Evolutionary conservation across 1,140 invertebrate species (phyloP), one percentile per base, ranked within the genome.

Genomic region (Kradibia gibbosae): DNA sequence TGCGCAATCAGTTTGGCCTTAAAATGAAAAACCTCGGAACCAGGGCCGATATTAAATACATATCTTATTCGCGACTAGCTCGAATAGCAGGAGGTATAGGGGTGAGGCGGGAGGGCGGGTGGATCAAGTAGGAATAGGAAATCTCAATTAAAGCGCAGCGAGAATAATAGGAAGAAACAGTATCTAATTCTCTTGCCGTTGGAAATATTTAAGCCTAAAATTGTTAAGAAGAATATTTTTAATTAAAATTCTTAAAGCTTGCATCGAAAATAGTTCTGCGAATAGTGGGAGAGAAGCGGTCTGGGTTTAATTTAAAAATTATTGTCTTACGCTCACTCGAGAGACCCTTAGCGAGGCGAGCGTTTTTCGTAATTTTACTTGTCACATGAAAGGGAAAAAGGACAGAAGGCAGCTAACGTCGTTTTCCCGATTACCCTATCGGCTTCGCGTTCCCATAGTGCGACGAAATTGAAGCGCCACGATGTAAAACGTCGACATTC

Each of bases 401-500:
- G 31, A 67, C 0, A 11, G 28, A 17, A n/a, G 31, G 39, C 28
- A 15, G 34, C 13, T 62, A 57, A 67, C 42, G 31, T 50, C 60
- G 45, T 42, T 28, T 25, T 71, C 62, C 25, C 50, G 70, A 22
- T 73, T 57, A 39, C 62, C 78, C 71, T 80, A 80, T 74, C 78
- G 71, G 78, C 71, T 74, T 57, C 20, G 50, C 65, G 42, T 74
- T 80, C 53, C 71, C 71, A 45, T 73, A 74, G 42, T 39, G 72
- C 57, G 74, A 83, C 78, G 65, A 83, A 83, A 83, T 83, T 83
- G 77, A 83, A 83, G 78, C 78, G 78, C 55, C 73, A 45, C 36
- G 72, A 80, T 70, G 77, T 77, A 73, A 80, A 71, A 80, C 78
- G 72, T 80, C 72, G 82, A 82, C 81, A 82, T 82, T 82, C 76